Percentiles rank a stretch among this genome's conserved stretches.
phyloP scores from a whole-genome alignment of 2,113 vertebrate species.

The Xiphorhynchus elegans region DNA sequence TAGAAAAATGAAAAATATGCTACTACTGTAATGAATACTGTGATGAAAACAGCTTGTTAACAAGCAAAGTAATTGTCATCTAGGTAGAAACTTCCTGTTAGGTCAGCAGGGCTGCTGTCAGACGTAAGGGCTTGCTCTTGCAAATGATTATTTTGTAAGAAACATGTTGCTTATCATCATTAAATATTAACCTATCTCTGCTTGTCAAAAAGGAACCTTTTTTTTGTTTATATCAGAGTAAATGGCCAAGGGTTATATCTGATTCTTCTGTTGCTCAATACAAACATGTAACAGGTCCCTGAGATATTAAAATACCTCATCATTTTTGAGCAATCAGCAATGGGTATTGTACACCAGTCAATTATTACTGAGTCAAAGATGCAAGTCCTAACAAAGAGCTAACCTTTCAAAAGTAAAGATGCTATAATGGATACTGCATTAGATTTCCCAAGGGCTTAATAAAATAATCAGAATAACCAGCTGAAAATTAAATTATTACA shows the following conservation, averaged over 20 bases:
- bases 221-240: not conserved
- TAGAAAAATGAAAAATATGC: not conserved
- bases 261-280: constrained; percentile 9
- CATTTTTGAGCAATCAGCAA: not conserved
- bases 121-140: not conserved
- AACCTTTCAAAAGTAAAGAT: not conserved
- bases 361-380: not conserved
- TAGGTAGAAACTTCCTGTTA: not conserved
- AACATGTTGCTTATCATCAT: not conserved
- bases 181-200: constrained; percentile 30
- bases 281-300: not conserved
- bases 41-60: not conserved
- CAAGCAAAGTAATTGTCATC: not conserved
- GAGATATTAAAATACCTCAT: not conserved
- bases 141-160: not conserved
- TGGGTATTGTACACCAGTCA: not conserved
- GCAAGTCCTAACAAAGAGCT: not conserved
- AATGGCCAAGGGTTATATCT: not conserved
- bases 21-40: not conserved
- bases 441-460: not conserved
- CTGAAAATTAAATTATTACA: not conserved
- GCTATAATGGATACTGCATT: not conserved
- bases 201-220: not conserved
- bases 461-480: not conserved
- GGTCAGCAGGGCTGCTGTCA: not conserved